phyloP scores from a whole-genome alignment of 2,113 vertebrate species.

The Meriones unguiculatus region DNA sequence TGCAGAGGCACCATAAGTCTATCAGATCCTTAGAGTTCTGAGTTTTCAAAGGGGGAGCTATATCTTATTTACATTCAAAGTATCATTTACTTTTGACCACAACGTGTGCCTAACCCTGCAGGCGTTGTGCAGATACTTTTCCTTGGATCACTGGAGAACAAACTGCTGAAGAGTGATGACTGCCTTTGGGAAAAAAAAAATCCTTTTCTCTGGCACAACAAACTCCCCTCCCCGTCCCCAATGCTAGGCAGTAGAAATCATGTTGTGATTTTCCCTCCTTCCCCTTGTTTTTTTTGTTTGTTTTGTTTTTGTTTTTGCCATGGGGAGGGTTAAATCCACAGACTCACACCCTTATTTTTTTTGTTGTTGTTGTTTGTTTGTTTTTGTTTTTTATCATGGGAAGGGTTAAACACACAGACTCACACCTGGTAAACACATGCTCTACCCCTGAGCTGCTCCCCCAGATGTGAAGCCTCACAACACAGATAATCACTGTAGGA shows the following conservation, averaged over 20 bases:
- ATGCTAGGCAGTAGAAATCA: neutral
- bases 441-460: neutral
- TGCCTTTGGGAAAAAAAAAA: neutral
- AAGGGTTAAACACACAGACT: neutral
- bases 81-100: conserved; percentile 13
- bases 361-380: neutral
- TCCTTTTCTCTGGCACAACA: neutral
- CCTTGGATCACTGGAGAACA: neutral
- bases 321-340: no score
- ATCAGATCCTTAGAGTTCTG: neutral
- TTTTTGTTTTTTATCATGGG: neutral
- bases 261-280: neutral
- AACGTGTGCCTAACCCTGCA: neutral
- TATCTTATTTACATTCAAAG: conserved; percentile 27
- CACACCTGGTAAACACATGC: neutral
- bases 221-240: neutral
- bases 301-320: no score
- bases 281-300: neutral
- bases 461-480: neutral
- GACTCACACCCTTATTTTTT: neutral
- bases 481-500: neutral
- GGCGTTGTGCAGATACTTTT: neutral
- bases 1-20: neutral
- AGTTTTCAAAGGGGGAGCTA: neutral
- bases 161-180: neutral